phyloP scores from a whole-genome alignment of 1,140 invertebrate species.

The Metopolophium dirhodum region DNA sequence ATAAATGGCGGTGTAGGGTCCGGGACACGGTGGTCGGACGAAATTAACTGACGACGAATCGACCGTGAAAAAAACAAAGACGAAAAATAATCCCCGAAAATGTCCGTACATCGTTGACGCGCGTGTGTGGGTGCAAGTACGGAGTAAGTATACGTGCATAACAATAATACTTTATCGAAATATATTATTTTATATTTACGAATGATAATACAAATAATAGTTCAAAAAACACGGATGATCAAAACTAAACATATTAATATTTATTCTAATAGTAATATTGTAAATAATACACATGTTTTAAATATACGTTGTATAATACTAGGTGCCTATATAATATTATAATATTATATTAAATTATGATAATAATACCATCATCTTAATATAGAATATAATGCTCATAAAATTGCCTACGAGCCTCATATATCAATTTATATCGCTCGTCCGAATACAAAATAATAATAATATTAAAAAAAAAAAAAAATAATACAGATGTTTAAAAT shows the following conservation, averaged over 20 bases:
- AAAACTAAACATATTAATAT: neutral
- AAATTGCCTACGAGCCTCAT: neutral
- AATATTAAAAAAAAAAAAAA: neutral
- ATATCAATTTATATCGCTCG: neutral
- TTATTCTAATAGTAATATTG: conserved; percentile 35
- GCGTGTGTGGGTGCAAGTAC: neutral
- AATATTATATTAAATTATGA: neutral
- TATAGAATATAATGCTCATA: neutral
- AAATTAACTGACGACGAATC: neutral
- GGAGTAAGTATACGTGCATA: neutral
- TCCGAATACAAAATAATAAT: neutral
- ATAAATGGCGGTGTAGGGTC: neutral
- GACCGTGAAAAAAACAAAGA: neutral
- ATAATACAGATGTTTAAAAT: neutral
- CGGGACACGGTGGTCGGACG: neutral
- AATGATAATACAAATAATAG: neutral
- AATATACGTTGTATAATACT: neutral
- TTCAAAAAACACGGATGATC: neutral
- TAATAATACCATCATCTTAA: neutral
- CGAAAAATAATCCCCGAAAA: neutral
- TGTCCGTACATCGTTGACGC: neutral
- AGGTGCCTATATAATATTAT: neutral
- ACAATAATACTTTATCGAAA: neutral
- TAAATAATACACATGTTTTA: neutral
- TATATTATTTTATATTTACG: neutral